Evolutionary conservation across 2,888 invertebrate genomes (phyloP).

Genomic region (Thymelicus sylvestris): DNA sequence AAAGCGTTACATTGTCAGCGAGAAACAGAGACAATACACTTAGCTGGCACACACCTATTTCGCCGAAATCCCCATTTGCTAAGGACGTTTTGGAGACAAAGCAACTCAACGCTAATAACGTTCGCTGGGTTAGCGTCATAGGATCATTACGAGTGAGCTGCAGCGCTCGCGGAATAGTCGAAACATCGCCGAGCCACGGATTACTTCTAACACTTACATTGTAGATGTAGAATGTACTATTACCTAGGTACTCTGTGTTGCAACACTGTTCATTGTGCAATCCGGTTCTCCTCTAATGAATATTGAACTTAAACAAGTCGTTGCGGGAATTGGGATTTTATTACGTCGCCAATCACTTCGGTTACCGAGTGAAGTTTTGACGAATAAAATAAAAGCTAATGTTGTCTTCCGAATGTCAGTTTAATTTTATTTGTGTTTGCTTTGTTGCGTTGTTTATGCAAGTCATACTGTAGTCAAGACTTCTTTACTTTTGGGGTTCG

Average conservation of each 20-base stretch:
- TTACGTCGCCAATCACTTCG: slow-evolving; percentile 31
- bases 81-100: slow-evolving; percentile 37
- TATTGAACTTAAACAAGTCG: slow-evolving; percentile 49
- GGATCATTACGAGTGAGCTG: slow-evolving; percentile 37
- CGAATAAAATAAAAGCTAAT: too few species aligned
- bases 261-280: slow-evolving; percentile 41
- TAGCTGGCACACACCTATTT: slow-evolving; percentile 36
- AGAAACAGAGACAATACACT: slow-evolving; percentile 26
- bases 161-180: slow-evolving; percentile 25
- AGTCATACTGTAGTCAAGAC: too few species aligned
- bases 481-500: too few species aligned
- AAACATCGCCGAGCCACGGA: slow-evolving; percentile 30
- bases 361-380: not conserved
- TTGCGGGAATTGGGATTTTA: slow-evolving; percentile 45
- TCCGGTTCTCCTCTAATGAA: slow-evolving; percentile 48
- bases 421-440: too few species aligned
- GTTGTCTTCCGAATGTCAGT: too few species aligned
- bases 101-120: slow-evolving; percentile 38
- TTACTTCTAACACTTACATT: slow-evolving; percentile 43
- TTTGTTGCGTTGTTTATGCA: too few species aligned
- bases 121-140: slow-evolving; percentile 38
- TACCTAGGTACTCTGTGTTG: slow-evolving; percentile 38
- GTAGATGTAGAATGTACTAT: slow-evolving; percentile 31
- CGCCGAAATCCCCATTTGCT: slow-evolving; percentile 40
- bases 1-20: slow-evolving; percentile 17